phyloP scores from a whole-genome alignment of 1,140 invertebrate genomes.

The Euwallacea similis region DNA sequence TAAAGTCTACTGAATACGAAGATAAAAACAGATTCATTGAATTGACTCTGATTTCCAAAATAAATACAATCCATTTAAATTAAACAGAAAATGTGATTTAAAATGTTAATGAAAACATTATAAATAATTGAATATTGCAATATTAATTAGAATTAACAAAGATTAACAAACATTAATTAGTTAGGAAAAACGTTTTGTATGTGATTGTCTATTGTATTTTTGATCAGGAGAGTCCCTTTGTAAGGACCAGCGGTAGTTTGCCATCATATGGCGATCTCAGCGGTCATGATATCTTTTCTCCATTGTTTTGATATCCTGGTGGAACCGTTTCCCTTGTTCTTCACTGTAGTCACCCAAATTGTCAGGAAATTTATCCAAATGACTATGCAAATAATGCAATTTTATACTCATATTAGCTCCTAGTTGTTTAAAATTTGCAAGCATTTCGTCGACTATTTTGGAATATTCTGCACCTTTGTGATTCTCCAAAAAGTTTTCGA shows the following conservation, averaged over 20 bases:
- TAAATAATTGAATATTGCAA: too few relatives aligned
- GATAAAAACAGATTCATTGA: too few relatives aligned
- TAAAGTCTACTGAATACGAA: too few relatives aligned
- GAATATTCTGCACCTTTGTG: background rate
- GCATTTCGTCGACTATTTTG: background rate
- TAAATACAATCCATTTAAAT: too few relatives aligned
- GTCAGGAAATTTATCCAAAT: background rate
- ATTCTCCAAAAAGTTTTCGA: constrained; percentile 5
- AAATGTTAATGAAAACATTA: too few relatives aligned
- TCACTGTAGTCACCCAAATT: constrained; percentile 6
- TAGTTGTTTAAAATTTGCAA: background rate
- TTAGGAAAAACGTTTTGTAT: background rate
- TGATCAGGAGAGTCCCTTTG: background rate
- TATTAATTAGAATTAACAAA: too few relatives aligned
- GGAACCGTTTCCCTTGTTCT: background rate
- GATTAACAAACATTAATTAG: too few relatives aligned
- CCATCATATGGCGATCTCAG: background rate
- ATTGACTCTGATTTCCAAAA: too few relatives aligned
- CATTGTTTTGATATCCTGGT: constrained; percentile 1
- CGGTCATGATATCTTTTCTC: background rate
- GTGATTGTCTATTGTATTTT: background rate
- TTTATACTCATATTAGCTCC: background rate
- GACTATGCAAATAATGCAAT: constrained; percentile 3
- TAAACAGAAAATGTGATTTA: too few relatives aligned
- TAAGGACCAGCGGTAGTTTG: background rate